A percentile compares a stretch with the other conserved stretches of the same genome.
Evolutionary conservation across 2,797 vertebrate genomes (phyloP).

Genomic region (Phyllotis vaccarum): DNA sequence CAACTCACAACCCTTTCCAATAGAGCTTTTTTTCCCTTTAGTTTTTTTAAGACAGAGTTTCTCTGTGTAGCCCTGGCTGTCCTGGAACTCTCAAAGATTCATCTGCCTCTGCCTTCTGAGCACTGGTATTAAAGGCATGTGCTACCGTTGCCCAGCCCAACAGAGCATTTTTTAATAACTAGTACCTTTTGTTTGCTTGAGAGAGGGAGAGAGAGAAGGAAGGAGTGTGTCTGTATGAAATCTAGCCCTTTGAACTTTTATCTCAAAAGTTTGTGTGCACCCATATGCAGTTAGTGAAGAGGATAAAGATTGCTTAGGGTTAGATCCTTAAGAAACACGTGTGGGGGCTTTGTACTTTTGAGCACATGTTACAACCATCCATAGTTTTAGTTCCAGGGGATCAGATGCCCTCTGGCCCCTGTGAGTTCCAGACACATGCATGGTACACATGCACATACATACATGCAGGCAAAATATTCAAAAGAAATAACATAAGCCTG

Average conservation of each 20-base stretch:
- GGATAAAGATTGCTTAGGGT: background rate
- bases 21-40: background rate
- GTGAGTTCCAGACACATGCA: background rate
- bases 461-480: background rate
- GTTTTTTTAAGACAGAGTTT: no score
- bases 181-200: background rate
- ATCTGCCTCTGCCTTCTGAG: no score
- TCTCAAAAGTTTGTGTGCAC: background rate
- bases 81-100: no score
- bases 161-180: background rate
- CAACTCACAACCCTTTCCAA: background rate
- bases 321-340: background rate
- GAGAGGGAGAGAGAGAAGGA: background rate
- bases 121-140: no score
- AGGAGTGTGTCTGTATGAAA: background rate
- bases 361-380: background rate
- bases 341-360: background rate
- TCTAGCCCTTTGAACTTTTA: conserved; percentile 14
- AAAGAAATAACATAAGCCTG: background rate
- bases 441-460: background rate
- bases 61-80: no score
- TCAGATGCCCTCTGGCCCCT: background rate
- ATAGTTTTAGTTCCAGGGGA: background rate
- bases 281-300: background rate
- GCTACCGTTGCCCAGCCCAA: no score